Base-by-base conservation (phyloP, 2,888 invertebrate species). In the Thera obeliscata region DNA sequence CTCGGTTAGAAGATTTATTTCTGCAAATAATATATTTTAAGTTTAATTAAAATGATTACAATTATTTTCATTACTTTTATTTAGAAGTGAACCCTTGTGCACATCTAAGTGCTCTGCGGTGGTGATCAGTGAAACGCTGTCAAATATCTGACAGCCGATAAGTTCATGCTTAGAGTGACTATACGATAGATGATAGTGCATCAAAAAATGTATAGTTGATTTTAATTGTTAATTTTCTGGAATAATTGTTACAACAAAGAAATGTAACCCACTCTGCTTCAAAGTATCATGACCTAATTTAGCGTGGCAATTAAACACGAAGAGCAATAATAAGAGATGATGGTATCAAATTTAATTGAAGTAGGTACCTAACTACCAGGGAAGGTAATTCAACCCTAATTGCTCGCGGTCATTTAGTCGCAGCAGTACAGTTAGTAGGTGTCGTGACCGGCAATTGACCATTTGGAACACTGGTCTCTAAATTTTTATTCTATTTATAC, bases 261-360 rank as follows among this genome's bases (percentile, higher is more conserved):
- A 36, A 35, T 35, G 7, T 54, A 35, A 54, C 33, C 22, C n/a
- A 56, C 22, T 48, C 48, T 54, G 58, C 56, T 61, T 11, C 46
- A 58, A 65, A 56, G 54, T 36, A 60, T 61, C 64, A 69, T 65
- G 67, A 64, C 52, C 66, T 66, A 75, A 33, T 74, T 73, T 77
- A n/a, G 67, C 59, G 49, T 75, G 71, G 55, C 71, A 74, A 62
- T 56, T 70, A 65, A 76, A 65, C 63, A 59, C 64, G 63, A 38
- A 4, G 11, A 36, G 62, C 67, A 69, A 62, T 74, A 78, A 77
- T 78, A 77, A 79, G 67, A 66, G 61, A 61, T 60, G 76, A 77
- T 79, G 55, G 55, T 69, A 71, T 69, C 69, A 63, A 63, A 58
- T 56, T 63, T 56, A 69, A 69, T 63, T 66, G 65, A 56, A 66